Evolutionary conservation across 2,888 invertebrate species (phyloP).

Genomic region (Dorcus hopei): DNA sequence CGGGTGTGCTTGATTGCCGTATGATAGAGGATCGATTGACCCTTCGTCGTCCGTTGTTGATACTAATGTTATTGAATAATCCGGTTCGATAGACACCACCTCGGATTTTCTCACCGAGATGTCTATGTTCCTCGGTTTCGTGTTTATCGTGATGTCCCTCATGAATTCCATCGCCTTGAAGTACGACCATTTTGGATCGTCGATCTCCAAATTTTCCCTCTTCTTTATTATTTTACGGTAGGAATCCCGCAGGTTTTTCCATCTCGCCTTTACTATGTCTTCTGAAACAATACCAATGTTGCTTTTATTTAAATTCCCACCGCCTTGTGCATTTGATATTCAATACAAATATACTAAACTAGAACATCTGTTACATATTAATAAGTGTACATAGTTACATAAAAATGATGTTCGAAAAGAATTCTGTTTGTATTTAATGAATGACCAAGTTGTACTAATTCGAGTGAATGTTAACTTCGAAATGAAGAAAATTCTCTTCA

Average conservation of each 20-base stretch:
- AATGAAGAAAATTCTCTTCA: too few relatives aligned
- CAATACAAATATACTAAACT: too few relatives aligned
- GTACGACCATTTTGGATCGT: conserved; percentile 27
- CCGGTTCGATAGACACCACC: conserved; percentile 13
- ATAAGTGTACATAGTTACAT: too few relatives aligned
- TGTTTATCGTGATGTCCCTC: conserved; percentile 27
- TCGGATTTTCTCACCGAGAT: conserved; percentile 23
- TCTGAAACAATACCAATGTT: conserved; percentile 27
- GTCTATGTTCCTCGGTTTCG: conserved; percentile 25
- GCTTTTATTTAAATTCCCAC: too few relatives aligned
- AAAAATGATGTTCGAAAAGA: too few relatives aligned
- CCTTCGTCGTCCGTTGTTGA: conserved; percentile 16
- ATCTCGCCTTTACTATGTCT: conserved; percentile 52
- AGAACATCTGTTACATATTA: too few relatives aligned
- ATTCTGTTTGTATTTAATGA: too few relatives aligned
- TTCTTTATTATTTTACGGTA: conserved; percentile 28
- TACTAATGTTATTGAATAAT: conserved; percentile 22
- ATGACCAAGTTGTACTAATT: too few relatives aligned
- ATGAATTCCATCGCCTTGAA: conserved; percentile 30
- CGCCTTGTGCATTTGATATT: too few relatives aligned
- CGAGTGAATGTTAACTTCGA: too few relatives aligned
- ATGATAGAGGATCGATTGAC: conserved; percentile 23
- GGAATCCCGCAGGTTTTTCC: conserved; percentile 40
- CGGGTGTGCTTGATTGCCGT: conserved; percentile 9
- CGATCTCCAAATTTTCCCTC: conserved; percentile 14